Evolutionary conservation across 2,888 invertebrate species (phyloP).

Genomic region (Malthinus flaveolus): DNA sequence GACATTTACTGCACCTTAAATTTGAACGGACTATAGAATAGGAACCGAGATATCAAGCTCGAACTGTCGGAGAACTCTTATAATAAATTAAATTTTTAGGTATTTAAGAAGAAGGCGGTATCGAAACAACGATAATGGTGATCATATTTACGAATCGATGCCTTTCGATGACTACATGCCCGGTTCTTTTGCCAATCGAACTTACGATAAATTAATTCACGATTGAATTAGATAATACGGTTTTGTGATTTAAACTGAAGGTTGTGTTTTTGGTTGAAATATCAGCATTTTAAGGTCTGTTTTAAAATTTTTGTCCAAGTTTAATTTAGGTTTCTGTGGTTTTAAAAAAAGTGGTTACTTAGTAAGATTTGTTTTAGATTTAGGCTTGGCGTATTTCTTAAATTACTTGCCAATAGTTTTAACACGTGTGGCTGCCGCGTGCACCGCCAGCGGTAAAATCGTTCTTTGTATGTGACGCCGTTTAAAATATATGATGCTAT

Average conservation of each 20-base stretch:
- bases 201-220: slow-evolving; percentile 45
- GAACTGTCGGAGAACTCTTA: too few species aligned
- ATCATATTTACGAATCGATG: slow-evolving; percentile 48
- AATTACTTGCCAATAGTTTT: too few species aligned
- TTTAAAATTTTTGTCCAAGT: background rate
- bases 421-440: too few species aligned
- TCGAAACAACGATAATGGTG: slow-evolving; percentile 30
- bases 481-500: too few species aligned
- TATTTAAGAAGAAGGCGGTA: background rate
- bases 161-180: slow-evolving; percentile 47
- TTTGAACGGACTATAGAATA: too few species aligned
- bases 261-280: background rate
- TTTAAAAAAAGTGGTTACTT: too few species aligned
- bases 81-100: background rate
- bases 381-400: too few species aligned
- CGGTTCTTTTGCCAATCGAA: slow-evolving; percentile 42
- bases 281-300: background rate
- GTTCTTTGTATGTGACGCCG: too few species aligned
- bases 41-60: too few species aligned
- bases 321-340: background rate
- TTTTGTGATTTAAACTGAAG: background rate
- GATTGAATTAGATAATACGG: slow-evolving; percentile 32
- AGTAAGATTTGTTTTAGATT: too few species aligned
- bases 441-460: too few species aligned
- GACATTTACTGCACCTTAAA: too few species aligned